These are phyloP conservation scores for Myrmecophaga tridactyla DNA, from an alignment of 2,113 vertebrate genomes.

Conservation along the genomic window DNA sequence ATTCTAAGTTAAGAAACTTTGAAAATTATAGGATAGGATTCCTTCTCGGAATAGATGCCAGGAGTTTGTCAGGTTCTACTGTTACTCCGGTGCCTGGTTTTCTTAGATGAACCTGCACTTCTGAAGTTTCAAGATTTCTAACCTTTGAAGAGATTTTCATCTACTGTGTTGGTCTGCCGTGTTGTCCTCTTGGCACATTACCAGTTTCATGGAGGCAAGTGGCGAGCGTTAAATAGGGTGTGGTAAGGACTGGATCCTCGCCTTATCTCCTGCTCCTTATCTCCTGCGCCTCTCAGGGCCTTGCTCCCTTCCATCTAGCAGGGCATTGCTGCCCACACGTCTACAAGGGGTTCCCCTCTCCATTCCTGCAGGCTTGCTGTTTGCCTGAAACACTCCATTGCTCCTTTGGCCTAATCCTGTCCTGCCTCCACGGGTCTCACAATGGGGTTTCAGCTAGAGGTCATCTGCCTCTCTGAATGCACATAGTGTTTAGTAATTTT, in stretches of 20 bases:
- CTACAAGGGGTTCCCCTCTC: fast-evolving
- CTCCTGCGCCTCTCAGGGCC: fast-evolving
- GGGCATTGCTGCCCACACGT: neutral
- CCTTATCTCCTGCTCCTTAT: fast-evolving
- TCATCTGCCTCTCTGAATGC: neutral
- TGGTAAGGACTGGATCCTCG: neutral
- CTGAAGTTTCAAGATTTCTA: fast-evolving
- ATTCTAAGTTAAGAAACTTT: constrained; percentile 13
- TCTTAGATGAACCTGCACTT: fast-evolving
- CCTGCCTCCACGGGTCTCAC: neutral
- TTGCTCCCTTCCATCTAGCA: no score
- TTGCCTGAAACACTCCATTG: neutral
- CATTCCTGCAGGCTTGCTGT: fast-evolving
- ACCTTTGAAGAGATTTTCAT: neutral
- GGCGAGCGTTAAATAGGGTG: neutral
- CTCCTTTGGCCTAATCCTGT: neutral
- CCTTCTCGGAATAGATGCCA: neutral
- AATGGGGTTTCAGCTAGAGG: fast-evolving
- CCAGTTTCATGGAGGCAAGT: fast-evolving
- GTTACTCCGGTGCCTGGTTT: neutral
- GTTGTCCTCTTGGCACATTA: fast-evolving
- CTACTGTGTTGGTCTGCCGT: fast-evolving
- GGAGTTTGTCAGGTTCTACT: neutral
- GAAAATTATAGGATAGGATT: neutral
- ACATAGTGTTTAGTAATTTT: fast-evolving